Evolutionary conservation across 2,888 invertebrate genomes (phyloP).

Genomic region (Drosophila setosimentum): DNA sequence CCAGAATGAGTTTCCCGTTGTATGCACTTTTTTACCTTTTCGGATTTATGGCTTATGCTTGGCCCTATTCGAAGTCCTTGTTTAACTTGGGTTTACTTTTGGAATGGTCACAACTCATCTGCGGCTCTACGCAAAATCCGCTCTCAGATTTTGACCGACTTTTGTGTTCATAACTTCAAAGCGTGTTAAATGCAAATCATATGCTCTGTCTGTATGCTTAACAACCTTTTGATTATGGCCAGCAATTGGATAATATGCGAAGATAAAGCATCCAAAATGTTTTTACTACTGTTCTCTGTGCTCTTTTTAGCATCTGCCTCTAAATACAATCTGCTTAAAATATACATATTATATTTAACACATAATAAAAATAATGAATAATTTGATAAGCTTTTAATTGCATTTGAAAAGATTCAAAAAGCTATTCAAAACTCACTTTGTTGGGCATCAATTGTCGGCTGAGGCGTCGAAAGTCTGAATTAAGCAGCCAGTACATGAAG

Average conservation of each 20-base stretch:
- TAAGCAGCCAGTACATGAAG: constrained; percentile 94
- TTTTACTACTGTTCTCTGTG: neutral
- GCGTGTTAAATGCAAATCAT: neutral
- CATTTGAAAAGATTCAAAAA: neutral
- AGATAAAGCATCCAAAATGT: neutral
- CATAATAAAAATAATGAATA: neutral
- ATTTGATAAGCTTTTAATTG: neutral
- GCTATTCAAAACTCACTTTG: constrained; percentile 87
- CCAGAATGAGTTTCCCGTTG: constrained; percentile 21
- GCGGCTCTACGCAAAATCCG: constrained; percentile 5
- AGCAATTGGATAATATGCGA: constrained; percentile 9
- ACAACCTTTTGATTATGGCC: neutral
- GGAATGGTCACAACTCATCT: constrained; percentile 19
- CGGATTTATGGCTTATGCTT: constrained; percentile 51
- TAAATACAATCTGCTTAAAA: neutral
- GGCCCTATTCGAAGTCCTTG: constrained; percentile 1
- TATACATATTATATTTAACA: neutral
- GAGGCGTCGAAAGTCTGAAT: constrained; percentile 93
- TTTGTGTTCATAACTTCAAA: constrained; percentile 31
- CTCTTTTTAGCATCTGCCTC: neutral
- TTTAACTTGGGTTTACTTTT: constrained; percentile 22
- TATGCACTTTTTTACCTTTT: constrained; percentile 50
- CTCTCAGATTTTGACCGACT: constrained; percentile 24
- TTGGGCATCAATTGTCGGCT: constrained; percentile 91
- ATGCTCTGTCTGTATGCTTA: neutral